These are phyloP conservation scores for Darevskia mixta DNA, from an alignment of 2,797 vertebrate genomes.

Conservation along the genomic window DNA sequence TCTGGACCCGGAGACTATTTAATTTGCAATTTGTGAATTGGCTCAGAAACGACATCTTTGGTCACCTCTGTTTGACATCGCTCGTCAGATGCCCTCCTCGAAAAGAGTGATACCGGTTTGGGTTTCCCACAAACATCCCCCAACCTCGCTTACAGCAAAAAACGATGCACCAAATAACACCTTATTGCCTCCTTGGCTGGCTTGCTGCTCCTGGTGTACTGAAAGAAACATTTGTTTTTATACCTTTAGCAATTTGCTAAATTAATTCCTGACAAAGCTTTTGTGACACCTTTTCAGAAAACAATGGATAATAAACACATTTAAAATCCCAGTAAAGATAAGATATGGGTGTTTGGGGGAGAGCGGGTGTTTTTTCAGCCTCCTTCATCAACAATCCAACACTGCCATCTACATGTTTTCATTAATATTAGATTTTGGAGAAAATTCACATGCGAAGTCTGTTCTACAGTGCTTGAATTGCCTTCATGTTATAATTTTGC, in stretches of 20 bases:
- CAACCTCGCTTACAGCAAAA: background rate
- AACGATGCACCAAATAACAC: fast-evolving
- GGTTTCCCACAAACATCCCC: background rate
- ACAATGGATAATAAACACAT: conserved; percentile 45
- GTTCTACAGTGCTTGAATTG: conserved; percentile 25
- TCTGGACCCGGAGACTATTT: background rate
- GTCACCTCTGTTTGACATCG: background rate
- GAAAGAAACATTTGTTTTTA: conserved; percentile 42
- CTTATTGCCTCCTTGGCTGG: background rate
- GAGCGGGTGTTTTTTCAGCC: background rate
- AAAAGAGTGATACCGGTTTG: background rate
- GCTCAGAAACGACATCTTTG: background rate
- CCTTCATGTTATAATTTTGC: conserved; percentile 1
- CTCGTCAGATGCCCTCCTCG: background rate
- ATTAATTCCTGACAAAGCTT: conserved; percentile 49
- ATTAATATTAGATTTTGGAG: conserved; percentile 52
- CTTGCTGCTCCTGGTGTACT: background rate
- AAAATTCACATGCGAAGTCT: background rate
- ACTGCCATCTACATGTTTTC: conserved; percentile 75
- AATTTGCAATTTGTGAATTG: background rate
- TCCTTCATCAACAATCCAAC: conserved; percentile 70
- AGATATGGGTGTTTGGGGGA: background rate
- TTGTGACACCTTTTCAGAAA: conserved; percentile 45
- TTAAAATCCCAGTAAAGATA: conserved; percentile 25
- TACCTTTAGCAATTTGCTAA: conserved; percentile 43